Percentiles rank a stretch among this genome's conserved stretches.
Conservation (phyloP, 2,888 invertebrate genomes). For the Diploptera punctata region DNA sequence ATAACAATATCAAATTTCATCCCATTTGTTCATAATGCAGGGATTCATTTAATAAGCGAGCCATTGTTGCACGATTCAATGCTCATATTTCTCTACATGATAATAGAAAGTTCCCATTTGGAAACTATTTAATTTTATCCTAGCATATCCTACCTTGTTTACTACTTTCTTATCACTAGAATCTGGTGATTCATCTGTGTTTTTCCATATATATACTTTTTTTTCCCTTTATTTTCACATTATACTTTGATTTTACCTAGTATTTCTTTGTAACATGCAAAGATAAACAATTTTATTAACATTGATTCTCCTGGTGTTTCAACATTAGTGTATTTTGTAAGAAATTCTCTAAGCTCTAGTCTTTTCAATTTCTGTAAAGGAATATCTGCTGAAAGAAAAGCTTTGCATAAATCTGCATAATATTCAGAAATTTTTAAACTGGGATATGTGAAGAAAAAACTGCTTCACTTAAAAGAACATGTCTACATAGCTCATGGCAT, state of each 20-base stretch:
- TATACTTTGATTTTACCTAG: neutral
- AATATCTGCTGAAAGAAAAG: neutral
- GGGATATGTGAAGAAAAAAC: conserved; percentile 9
- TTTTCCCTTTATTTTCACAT: neutral
- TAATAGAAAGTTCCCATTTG: neutral
- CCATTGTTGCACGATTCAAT: neutral
- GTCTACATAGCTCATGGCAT: too few relatives aligned
- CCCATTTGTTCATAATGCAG: too few relatives aligned
- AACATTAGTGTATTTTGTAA: too few relatives aligned
- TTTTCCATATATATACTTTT: too few relatives aligned
- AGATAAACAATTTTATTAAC: neutral
- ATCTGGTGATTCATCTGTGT: too few relatives aligned
- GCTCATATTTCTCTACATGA: neutral
- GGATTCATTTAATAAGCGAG: neutral
- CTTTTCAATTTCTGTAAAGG: too few relatives aligned
- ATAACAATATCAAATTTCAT: neutral
- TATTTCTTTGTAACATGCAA: neutral
- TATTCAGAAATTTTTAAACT: conserved; percentile 2
- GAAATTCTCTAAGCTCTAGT: too few relatives aligned
- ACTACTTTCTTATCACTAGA: too few relatives aligned
- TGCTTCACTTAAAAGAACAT: neutral
- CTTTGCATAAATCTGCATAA: neutral
- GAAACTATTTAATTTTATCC: neutral
- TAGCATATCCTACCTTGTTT: neutral
- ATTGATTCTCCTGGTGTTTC: neutral